Conservation (phyloP, 2,797 vertebrate genomes). For the Pangasius krempfi region DNA sequence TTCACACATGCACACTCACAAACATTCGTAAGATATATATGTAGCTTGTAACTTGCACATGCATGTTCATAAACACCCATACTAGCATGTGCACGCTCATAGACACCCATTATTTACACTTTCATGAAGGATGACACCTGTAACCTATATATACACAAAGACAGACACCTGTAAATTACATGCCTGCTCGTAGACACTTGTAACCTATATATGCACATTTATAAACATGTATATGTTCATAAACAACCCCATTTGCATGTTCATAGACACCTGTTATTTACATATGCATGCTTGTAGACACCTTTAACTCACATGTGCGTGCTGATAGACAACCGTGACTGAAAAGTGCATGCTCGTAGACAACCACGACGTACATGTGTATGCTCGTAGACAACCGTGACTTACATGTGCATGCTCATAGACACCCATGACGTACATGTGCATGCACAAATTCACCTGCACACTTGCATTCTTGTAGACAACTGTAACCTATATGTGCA, state of each 20-base stretch:
- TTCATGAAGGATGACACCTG: not conserved
- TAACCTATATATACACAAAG: not conserved
- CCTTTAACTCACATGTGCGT: not conserved
- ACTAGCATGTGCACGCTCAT: not conserved
- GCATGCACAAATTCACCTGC: not conserved
- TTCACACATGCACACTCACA: not conserved
- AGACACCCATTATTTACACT: not conserved
- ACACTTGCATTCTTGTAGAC: not conserved
- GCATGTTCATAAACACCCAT: not conserved
- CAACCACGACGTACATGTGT: constrained; percentile 48
- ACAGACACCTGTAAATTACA: not conserved
- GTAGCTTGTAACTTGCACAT: not conserved
- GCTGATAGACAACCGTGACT: constrained; percentile 40
- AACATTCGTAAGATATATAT: not conserved
- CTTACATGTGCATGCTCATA: not conserved
- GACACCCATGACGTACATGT: not conserved
- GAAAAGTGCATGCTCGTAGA: not conserved
- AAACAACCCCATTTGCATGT: not conserved
- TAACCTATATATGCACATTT: constrained; percentile 10
- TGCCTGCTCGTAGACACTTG: not conserved
- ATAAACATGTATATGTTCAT: not conserved
- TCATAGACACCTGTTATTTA: constrained; percentile 50
- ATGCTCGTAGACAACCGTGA: not conserved
- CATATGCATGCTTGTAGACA: not conserved
- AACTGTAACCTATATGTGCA: constrained; percentile 50